A percentile compares a stretch with the other conserved stretches of the same genome.
Conservation (phyloP, 2,797 vertebrate genomes). For the Hippocampus kuda region DNA sequence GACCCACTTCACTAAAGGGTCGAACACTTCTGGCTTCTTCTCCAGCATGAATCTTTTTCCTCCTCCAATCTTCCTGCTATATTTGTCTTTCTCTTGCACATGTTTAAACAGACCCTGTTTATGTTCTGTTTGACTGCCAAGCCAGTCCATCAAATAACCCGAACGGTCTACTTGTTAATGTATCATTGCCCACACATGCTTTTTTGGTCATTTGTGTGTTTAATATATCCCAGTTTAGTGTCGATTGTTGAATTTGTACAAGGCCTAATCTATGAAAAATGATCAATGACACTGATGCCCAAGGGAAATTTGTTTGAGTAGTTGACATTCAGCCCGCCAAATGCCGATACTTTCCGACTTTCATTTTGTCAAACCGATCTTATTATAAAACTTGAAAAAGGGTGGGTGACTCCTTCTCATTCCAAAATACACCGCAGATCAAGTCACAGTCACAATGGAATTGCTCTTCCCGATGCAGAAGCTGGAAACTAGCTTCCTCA, state of each 20-base stretch:
- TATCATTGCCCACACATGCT: background rate
- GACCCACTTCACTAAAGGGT: conserved; percentile 1
- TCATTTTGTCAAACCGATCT: no score
- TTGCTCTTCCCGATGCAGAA: background rate
- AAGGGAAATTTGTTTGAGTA: no score
- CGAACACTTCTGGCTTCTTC: conserved; percentile 3
- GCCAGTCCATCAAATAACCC: background rate
- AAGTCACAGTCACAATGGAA: background rate
- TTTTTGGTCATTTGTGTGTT: background rate
- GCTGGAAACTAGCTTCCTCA: background rate
- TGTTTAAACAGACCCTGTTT: background rate
- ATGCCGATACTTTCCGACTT: background rate
- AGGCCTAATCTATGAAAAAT: background rate
- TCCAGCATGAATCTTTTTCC: conserved; percentile 10
- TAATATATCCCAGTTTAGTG: background rate
- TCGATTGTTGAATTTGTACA: background rate
- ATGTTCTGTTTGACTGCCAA: conserved; percentile 12
- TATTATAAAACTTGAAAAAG: no score
- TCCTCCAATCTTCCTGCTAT: conserved; percentile 17
- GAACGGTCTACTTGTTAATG: background rate
- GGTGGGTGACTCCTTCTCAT: background rate
- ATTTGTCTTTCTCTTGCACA: conserved; percentile 13
- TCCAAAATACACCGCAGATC: background rate
- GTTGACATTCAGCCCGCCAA: background rate
- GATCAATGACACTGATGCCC: background rate